Conservation (phyloP, 2,797 vertebrate species). For the Girardinus metallicus region DNA sequence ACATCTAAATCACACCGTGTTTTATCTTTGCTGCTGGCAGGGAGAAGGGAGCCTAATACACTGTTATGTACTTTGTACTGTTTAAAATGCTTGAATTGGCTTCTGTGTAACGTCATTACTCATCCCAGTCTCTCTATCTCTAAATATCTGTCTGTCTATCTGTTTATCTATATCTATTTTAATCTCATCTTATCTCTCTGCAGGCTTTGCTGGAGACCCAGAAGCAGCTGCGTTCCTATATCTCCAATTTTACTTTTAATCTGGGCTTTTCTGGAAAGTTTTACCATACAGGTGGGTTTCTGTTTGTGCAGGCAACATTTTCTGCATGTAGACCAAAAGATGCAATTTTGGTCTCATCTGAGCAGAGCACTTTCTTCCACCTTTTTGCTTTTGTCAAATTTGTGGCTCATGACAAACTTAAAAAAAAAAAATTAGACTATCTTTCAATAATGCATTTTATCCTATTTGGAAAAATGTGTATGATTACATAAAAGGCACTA, state of each 20-base stretch:
- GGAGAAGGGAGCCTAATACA: slow-evolving; percentile 25
- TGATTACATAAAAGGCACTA: not conserved
- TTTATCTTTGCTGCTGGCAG: slow-evolving; percentile 20
- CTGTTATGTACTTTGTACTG: not conserved
- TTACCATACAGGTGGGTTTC: slow-evolving; percentile 95
- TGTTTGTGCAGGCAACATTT: not conserved
- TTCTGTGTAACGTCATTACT: slow-evolving; percentile 16
- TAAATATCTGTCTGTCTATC: slow-evolving; percentile 19
- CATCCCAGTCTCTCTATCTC: slow-evolving; percentile 6
- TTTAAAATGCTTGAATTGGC: not conserved
- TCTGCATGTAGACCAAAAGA: not conserved
- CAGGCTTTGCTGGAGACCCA: slow-evolving; percentile 97
- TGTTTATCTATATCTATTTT: slow-evolving; percentile 16
- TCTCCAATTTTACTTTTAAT: slow-evolving; percentile 99
- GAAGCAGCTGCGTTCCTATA: slow-evolving; percentile 92
- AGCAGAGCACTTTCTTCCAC: not conserved
- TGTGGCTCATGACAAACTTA: not conserved
- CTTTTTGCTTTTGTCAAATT: not conserved
- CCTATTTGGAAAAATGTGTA: not conserved
- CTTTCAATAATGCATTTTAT: not conserved
- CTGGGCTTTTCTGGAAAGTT: slow-evolving; percentile 99
- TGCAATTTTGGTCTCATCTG: not conserved
- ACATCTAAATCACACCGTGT: slow-evolving; percentile 18
- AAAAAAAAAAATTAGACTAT: not conserved
- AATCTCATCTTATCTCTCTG: slow-evolving; percentile 26